Conservation (phyloP, 2,888 invertebrate genomes). For the Acleris emargana region DNA sequence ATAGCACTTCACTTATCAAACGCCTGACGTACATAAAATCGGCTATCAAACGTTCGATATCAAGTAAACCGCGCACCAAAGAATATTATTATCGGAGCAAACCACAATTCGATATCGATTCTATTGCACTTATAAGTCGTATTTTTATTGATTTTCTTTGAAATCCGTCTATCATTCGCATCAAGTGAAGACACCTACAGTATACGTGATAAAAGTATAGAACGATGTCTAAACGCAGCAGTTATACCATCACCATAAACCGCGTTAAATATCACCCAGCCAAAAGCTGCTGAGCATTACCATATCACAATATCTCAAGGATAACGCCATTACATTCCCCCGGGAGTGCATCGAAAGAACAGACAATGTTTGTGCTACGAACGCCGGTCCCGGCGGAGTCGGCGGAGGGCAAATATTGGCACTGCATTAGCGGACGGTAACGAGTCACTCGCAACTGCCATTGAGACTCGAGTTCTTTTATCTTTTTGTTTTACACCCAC, state of each 20-base stretch:
- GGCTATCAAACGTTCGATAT: slow-evolving; percentile 21
- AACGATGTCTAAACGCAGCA: too few species aligned
- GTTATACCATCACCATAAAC: not conserved
- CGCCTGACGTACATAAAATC: slow-evolving; percentile 32
- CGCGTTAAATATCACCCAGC: slow-evolving; percentile 17
- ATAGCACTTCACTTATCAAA: slow-evolving; percentile 27
- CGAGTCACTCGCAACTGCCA: slow-evolving; percentile 61
- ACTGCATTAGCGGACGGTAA: slow-evolving; percentile 69
- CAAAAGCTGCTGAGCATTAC: slow-evolving; percentile 27
- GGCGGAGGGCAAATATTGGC: slow-evolving; percentile 71
- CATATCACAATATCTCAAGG: slow-evolving; percentile 40
- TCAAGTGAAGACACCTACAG: too few species aligned
- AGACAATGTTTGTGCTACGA: slow-evolving; percentile 65
- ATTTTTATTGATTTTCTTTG: too few species aligned
- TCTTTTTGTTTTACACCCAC: slow-evolving; percentile 33
- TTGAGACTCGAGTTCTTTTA: slow-evolving; percentile 26
- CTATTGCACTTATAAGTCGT: not conserved
- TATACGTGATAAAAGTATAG: too few species aligned
- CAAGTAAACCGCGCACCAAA: slow-evolving; percentile 24
- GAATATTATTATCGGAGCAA: slow-evolving; percentile 27
- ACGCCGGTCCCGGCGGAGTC: slow-evolving; percentile 55
- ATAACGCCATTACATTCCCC: slow-evolving; percentile 56
- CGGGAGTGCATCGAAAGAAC: slow-evolving; percentile 61
- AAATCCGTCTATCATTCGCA: too few species aligned
- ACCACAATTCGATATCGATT: slow-evolving; percentile 23